phyloP scores from a whole-genome alignment of 2,888 invertebrate genomes.

The Drosophila conformis region DNA sequence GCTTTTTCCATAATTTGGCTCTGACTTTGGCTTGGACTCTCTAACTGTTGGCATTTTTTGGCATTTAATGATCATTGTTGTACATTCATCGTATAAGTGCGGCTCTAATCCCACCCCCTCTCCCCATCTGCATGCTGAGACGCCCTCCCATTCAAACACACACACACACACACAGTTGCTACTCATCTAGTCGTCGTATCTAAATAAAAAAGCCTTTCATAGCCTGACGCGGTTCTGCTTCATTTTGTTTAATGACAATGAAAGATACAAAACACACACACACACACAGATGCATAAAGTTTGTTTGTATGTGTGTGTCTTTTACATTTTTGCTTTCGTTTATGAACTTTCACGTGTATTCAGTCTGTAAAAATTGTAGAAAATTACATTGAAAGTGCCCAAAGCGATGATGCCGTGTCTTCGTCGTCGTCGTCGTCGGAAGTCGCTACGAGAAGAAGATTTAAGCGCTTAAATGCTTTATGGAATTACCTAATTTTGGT shows the following conservation, averaged over 20 bases:
- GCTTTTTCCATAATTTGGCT: slow-evolving; percentile 76
- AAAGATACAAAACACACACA: slow-evolving; percentile 44
- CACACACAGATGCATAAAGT: slow-evolving; percentile 19
- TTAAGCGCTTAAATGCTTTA: slow-evolving; percentile 72
- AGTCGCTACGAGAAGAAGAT: slow-evolving; percentile 54
- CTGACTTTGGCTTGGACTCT: slow-evolving; percentile 59
- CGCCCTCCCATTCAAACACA: slow-evolving; percentile 13
- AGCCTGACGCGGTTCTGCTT: slow-evolving; percentile 75
- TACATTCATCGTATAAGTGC: slow-evolving; percentile 53
- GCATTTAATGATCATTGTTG: slow-evolving; percentile 74
- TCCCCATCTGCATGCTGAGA: slow-evolving; percentile 1
- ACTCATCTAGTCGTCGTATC: slow-evolving; percentile 29
- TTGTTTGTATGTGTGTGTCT: slow-evolving; percentile 10
- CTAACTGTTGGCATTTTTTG: slow-evolving; percentile 70
- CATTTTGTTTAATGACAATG: slow-evolving; percentile 80
- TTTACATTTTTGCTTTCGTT: slow-evolving; percentile 75
- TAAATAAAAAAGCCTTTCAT: slow-evolving; percentile 65
- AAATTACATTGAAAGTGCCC: slow-evolving; percentile 67
- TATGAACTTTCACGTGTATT: slow-evolving; percentile 78
- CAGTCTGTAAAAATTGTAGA: slow-evolving; percentile 47
- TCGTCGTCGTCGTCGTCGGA: slow-evolving; percentile 21
- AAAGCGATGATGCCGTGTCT: slow-evolving; percentile 31
- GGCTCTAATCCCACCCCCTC: neutral
- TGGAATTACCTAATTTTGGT: slow-evolving; percentile 77
- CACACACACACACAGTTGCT: slow-evolving; percentile 12